Evolutionary conservation across 2,113 vertebrate species (phyloP).

Genomic region (Thunnus maccoyii): DNA sequence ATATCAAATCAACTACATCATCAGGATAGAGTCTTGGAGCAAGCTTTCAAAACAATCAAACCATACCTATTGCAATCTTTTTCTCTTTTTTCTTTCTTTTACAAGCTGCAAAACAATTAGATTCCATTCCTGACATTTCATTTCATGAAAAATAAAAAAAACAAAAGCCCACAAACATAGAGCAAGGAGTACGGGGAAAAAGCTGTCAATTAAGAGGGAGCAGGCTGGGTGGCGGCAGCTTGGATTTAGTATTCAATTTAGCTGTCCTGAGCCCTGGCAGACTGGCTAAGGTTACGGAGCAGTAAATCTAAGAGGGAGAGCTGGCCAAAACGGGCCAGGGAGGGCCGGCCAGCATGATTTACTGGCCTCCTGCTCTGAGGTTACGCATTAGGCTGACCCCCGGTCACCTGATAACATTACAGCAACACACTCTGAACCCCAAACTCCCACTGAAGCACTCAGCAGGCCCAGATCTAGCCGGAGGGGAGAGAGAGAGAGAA

Average conservation of each 20-base stretch:
- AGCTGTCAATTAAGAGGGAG: constrained; percentile 74
- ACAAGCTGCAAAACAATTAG: constrained; percentile 52
- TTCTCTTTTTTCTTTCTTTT: constrained; percentile 25
- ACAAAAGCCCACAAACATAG: constrained; percentile 56
- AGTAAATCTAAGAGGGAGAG: constrained; percentile 84
- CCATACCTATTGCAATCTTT: constrained; percentile 25
- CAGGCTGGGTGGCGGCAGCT: constrained; percentile 79
- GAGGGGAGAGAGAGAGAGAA: constrained; percentile 52
- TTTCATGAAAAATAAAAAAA: constrained; percentile 71
- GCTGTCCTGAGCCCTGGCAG: constrained; percentile 83
- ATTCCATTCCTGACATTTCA: constrained; percentile 63
- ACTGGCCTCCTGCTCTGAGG: constrained; percentile 78
- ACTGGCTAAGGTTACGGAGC: constrained; percentile 85
- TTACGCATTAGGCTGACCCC: constrained; percentile 83
- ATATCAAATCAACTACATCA: constrained; percentile 38
- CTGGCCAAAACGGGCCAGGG: constrained; percentile 78
- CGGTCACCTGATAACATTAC: constrained; percentile 83
- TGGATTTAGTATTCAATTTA: constrained; percentile 90
- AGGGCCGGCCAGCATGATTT: constrained; percentile 82
- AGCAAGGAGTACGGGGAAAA: constrained; percentile 1
- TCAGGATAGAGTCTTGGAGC: constrained; percentile 15
- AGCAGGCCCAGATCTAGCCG: constrained; percentile 73
- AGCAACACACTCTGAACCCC: constrained; percentile 82
- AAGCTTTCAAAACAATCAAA: constrained; percentile 49
- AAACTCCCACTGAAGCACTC: constrained; percentile 82